Conservation (phyloP, 2,888 invertebrate genomes). For the Falcaria lacertinaria region DNA sequence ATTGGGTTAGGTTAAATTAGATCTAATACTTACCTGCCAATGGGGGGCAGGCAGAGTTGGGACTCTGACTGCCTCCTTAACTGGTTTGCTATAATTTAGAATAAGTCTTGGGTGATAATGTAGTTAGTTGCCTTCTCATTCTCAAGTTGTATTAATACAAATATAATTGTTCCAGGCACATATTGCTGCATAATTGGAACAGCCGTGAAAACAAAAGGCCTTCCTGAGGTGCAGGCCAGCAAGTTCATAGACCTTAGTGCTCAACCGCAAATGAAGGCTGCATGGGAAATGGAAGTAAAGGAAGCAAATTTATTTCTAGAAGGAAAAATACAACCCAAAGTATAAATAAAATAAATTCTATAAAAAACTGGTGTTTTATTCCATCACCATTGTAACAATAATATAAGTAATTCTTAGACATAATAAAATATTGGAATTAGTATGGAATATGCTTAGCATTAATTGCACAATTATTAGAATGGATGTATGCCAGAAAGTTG, state of each 20-base stretch:
- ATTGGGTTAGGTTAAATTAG: too few species aligned
- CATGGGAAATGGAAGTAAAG: constrained; percentile 64
- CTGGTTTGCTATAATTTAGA: too few species aligned
- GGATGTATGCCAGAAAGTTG: too few species aligned
- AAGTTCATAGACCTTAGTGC: constrained; percentile 59
- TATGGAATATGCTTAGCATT: constrained; percentile 7
- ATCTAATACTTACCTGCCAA: too few species aligned
- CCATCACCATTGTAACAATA: constrained; percentile 41
- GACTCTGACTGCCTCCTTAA: too few species aligned
- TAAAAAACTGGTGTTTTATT: constrained; percentile 38
- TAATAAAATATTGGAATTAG: constrained; percentile 36
- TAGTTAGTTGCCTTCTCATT: too few species aligned
- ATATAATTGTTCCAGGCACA: constrained; percentile 40
- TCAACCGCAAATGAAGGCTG: constrained; percentile 50
- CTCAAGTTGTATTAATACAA: neutral
- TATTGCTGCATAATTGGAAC: constrained; percentile 70
- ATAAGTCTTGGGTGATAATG: too few species aligned
- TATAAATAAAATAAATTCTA: constrained; percentile 29
- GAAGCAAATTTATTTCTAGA: constrained; percentile 54
- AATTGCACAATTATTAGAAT: too few species aligned
- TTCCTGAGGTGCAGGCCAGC: constrained; percentile 63
- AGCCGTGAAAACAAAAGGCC: constrained; percentile 55
- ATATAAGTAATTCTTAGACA: constrained; percentile 17
- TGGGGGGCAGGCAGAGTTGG: too few species aligned
- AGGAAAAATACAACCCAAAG: constrained; percentile 44